Conservation (phyloP, 2,888 invertebrate species). For the Plagodis pulveraria region DNA sequence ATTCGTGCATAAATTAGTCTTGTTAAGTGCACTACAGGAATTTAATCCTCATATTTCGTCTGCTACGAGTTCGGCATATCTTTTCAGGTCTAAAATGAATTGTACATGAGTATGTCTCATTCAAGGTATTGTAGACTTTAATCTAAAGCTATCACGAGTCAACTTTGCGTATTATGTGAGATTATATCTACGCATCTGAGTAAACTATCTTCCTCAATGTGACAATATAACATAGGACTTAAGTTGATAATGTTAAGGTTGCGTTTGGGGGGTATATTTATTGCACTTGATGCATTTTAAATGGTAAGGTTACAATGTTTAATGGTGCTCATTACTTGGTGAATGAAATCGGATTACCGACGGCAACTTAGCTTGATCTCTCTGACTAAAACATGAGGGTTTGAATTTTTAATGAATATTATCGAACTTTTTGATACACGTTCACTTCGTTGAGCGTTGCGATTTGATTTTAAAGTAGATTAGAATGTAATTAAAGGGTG, state of each 20-base stretch:
- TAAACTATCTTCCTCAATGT: constrained; percentile 9
- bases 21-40: constrained; percentile 83
- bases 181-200: constrained; percentile 8
- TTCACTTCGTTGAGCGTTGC: constrained; percentile 19
- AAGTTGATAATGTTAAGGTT: constrained; percentile 28
- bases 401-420: constrained; percentile 59
- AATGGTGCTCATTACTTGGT: constrained; percentile 76
- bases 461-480: constrained; percentile 29
- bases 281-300: constrained; percentile 28
- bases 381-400: constrained; percentile 63
- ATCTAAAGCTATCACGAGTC: constrained; percentile 40
- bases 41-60: constrained; percentile 85
- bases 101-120: constrained; percentile 45
- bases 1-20: constrained; percentile 81
- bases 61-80: constrained; percentile 77
- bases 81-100: constrained; percentile 75
- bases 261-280: constrained; percentile 35
- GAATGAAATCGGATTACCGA: constrained; percentile 76
- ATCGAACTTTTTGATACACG: constrained; percentile 35
- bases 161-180: constrained; percentile 46
- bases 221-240: constrained; percentile 5
- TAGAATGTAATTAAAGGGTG: constrained; percentile 19
- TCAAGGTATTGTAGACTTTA: constrained; percentile 56
- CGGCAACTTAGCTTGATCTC: constrained; percentile 68
- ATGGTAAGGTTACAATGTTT: constrained; percentile 51